Evolutionary conservation across 1,140 invertebrate genomes (phyloP).

Genomic region (Orchestia grillus): DNA sequence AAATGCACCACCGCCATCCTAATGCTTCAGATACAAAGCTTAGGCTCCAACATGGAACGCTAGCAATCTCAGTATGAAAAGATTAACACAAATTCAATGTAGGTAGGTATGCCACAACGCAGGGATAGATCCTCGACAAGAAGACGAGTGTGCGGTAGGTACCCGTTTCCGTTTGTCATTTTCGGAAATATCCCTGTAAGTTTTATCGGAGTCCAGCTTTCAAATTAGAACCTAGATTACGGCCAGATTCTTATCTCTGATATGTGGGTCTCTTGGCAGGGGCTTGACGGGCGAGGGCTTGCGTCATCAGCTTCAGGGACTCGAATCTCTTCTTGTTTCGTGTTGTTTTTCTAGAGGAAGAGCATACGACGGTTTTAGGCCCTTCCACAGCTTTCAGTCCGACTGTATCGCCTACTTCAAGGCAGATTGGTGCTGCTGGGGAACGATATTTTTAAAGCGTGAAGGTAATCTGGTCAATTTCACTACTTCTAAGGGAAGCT

Average conservation of each 20-base stretch:
- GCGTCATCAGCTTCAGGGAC: not conserved
- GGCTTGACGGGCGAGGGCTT: not conserved
- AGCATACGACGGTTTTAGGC: no score
- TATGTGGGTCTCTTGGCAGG: slow-evolving; percentile 14
- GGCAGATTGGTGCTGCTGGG: no score
- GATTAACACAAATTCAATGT: not conserved
- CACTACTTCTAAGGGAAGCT: no score
- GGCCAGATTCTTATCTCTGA: slow-evolving; percentile 10
- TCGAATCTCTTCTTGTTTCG: not conserved
- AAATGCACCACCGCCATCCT: not conserved
- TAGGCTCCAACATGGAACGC: no score
- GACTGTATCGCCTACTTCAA: no score
- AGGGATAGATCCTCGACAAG: not conserved
- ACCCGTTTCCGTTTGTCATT: not conserved
- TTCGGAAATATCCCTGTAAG: not conserved
- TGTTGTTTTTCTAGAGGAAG: not conserved
- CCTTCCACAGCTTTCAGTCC: no score
- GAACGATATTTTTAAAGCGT: no score
- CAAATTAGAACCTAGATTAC: not conserved
- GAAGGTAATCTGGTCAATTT: no score
- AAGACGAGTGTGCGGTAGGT: not conserved
- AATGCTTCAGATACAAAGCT: not conserved
- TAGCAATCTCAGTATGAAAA: not conserved
- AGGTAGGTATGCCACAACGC: not conserved
- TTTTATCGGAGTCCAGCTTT: not conserved